These are phyloP conservation scores for Theretra japonica DNA, from an alignment of 2,888 invertebrate species.

Conservation along the genomic window DNA sequence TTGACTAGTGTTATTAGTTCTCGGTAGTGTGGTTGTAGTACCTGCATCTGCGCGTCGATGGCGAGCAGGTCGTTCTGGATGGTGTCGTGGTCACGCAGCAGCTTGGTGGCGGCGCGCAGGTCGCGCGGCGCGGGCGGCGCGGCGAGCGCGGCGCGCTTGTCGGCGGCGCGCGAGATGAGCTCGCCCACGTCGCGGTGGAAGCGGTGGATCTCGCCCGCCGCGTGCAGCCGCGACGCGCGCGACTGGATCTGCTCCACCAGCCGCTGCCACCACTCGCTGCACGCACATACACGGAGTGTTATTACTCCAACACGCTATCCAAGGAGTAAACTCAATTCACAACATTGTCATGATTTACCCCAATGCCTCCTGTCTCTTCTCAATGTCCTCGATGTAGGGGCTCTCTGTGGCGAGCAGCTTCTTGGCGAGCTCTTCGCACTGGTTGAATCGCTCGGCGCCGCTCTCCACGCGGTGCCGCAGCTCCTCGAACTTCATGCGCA, in stretches of 20 bases:
- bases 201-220: constrained; percentile 98
- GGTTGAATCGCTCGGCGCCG: constrained; percentile 95
- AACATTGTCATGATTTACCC: constrained; percentile 83
- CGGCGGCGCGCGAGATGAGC: constrained; percentile 93
- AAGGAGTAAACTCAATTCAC: background rate
- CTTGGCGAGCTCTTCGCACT: constrained; percentile 95
- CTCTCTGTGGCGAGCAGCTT: constrained; percentile 94
- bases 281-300: background rate
- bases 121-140: constrained; percentile 89
- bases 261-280: constrained; percentile 92
- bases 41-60: constrained; percentile 89
- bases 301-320: background rate
- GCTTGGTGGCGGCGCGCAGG: constrained; percentile 92
- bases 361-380: constrained; percentile 93
- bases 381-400: constrained; percentile 93
- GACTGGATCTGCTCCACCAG: constrained; percentile 94
- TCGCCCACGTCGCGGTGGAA: constrained; percentile 98
- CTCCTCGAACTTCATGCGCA: constrained; percentile 96
- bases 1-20: too few relatives aligned
- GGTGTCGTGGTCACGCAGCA: constrained; percentile 94
- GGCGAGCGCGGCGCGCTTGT: constrained; percentile 94
- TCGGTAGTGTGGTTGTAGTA: constrained; percentile 23
- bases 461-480: constrained; percentile 95
- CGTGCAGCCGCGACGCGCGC: constrained; percentile 93
- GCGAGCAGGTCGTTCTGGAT: constrained; percentile 95